phyloP scores from a whole-genome alignment of 2,113 vertebrate genomes.

The Thalassarche chlororhynchos region DNA sequence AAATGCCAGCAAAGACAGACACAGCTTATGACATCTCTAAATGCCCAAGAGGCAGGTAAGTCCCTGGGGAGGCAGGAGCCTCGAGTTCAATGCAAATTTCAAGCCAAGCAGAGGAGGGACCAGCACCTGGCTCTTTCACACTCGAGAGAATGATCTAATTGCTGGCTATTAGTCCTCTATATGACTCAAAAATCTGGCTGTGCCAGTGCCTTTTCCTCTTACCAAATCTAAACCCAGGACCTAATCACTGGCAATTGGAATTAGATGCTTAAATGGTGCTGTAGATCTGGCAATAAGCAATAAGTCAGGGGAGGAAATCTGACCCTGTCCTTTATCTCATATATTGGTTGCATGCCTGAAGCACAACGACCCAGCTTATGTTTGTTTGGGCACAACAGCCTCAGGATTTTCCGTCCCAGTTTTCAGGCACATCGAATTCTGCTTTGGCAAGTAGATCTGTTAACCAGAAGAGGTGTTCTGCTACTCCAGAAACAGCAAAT shows the following conservation, averaged over 20 bases:
- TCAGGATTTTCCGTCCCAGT: neutral
- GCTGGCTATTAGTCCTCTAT: neutral
- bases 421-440: neutral
- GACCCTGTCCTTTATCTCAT: neutral
- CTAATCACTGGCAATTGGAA: neutral
- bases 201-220: neutral
- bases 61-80: neutral
- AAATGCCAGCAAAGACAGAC: neutral
- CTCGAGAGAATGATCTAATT: neutral
- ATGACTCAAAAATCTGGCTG: neutral
- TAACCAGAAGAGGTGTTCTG: neutral
- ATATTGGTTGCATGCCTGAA: neutral
- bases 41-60: neutral
- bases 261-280: neutral
- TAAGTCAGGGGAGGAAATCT: neutral
- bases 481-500: neutral
- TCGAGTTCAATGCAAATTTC: neutral
- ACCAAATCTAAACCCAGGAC: neutral
- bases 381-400: neutral
- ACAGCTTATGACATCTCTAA: neutral
- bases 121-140: slow-evolving; percentile 22
- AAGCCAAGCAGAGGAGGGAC: neutral
- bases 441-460: neutral
- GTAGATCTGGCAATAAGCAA: neutral
- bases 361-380: neutral